Evolutionary conservation across 1,140 invertebrate species (phyloP).

Genomic region (Drosophila lacertosa): DNA sequence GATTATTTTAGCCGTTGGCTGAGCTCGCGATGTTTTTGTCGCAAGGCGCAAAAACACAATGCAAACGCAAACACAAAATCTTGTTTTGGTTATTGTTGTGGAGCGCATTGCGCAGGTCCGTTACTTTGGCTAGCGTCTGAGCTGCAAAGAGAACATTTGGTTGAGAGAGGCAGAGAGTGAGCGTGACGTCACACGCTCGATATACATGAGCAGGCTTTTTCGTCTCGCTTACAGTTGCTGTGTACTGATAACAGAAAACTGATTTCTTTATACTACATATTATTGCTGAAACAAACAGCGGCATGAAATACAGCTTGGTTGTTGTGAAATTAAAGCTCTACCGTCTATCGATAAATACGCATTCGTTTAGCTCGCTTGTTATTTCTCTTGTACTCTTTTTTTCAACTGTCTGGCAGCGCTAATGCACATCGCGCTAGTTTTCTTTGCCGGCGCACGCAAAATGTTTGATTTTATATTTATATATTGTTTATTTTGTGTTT

Average conservation of each 20-base stretch:
- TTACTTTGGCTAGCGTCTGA: slow-evolving; percentile 19
- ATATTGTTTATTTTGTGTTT: background rate
- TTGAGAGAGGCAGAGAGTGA: background rate
- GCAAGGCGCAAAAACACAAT: slow-evolving; percentile 46
- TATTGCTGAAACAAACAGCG: background rate
- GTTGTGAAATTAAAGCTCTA: background rate
- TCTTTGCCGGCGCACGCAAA: background rate
- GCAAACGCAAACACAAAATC: slow-evolving; percentile 42
- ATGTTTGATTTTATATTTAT: background rate
- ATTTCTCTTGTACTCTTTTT: slow-evolving; percentile 5
- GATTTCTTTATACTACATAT: background rate
- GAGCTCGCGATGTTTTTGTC: slow-evolving; percentile 36
- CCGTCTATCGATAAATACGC: background rate
- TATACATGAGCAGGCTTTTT: no score
- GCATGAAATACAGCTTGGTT: background rate
- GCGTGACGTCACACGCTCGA: slow-evolving; percentile 22
- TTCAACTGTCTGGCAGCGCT: slow-evolving; percentile 16
- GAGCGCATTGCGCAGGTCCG: slow-evolving; percentile 46
- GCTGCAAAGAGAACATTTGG: background rate
- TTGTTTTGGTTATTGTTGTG: slow-evolving; percentile 49
- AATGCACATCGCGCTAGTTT: background rate
- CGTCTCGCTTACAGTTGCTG: no score
- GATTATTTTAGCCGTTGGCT: slow-evolving; percentile 3
- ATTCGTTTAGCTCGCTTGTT: background rate
- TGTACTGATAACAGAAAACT: background rate